Percentiles rank a stretch among this genome's conserved stretches.
Conservation (phyloP, 2,113 vertebrate species). For the Alligator sinensis region DNA sequence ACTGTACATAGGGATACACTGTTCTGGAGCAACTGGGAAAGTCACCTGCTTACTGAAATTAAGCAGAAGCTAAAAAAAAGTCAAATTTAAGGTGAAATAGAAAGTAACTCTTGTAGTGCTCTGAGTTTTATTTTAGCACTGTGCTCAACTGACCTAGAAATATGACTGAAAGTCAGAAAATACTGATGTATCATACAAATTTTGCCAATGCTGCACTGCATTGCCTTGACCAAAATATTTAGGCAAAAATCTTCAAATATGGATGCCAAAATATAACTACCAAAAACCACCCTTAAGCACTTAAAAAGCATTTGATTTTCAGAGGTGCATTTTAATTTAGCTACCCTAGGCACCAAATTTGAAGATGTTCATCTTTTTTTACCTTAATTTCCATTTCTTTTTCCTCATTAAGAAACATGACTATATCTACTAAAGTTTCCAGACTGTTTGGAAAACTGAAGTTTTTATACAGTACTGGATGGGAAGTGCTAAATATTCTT, state of each 20-base stretch:
- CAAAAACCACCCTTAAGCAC: not conserved
- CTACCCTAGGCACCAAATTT: not conserved
- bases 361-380: not conserved
- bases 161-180: conserved; percentile 2
- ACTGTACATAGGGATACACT: not conserved
- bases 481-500: not conserved
- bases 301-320: not conserved
- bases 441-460: not conserved
- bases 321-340: not conserved
- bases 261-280: not conserved
- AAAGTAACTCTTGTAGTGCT: too few species aligned
- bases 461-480: not conserved
- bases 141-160: not conserved
- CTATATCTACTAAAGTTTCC: not conserved
- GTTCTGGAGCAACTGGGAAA: not conserved
- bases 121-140: not conserved
- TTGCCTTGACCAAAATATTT: not conserved
- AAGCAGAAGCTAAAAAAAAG: not conserved
- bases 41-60: not conserved
- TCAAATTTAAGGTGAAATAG: too few species aligned
- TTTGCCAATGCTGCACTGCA: not conserved
- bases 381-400: not conserved
- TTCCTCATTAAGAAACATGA: not conserved
- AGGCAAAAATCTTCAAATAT: conserved; percentile 9
- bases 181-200: not conserved